These are phyloP conservation scores for Drosophila kepulauana DNA, from an alignment of 1,140 invertebrate genomes.

Conservation along the genomic window DNA sequence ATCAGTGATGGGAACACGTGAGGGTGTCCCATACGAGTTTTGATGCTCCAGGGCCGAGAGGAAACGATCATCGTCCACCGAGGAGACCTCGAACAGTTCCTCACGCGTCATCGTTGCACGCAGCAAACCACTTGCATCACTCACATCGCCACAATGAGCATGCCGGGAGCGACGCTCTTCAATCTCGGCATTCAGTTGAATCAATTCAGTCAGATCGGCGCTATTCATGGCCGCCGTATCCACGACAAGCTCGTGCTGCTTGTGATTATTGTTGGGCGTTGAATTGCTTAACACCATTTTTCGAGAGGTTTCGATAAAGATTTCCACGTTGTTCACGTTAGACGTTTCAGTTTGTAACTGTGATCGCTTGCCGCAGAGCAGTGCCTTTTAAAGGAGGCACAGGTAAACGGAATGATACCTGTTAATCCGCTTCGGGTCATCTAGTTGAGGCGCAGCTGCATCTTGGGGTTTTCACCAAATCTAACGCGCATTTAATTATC, in stretches of 20 bases:
- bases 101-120: slow-evolving; percentile 74
- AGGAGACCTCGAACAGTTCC: slow-evolving; percentile 73
- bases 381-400: slow-evolving; percentile 41
- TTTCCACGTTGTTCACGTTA: slow-evolving; percentile 64
- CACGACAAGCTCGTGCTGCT: slow-evolving; percentile 59
- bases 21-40: slow-evolving; percentile 53
- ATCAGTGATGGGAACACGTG: slow-evolving; percentile 53
- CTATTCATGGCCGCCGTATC: slow-evolving; percentile 70
- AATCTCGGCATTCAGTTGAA: slow-evolving; percentile 70
- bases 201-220: slow-evolving; percentile 59
- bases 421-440: slow-evolving; percentile 53
- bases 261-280: slow-evolving; percentile 54
- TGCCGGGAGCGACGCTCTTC: slow-evolving; percentile 55
- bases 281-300: slow-evolving; percentile 78
- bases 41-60: slow-evolving; percentile 70
- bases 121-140: slow-evolving; percentile 49
- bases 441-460: slow-evolving; percentile 22
- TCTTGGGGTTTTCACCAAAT: slow-evolving; percentile 43
- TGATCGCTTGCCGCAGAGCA: not conserved
- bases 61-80: slow-evolving; percentile 73
- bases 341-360: slow-evolving; percentile 74
- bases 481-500: slow-evolving; percentile 54
- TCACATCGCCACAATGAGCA: not conserved
- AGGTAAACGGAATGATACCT: slow-evolving; percentile 40
- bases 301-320: not conserved